These are phyloP conservation scores for Callimorpha dominula DNA, from an alignment of 2,888 invertebrate species.

Conservation along the genomic window DNA sequence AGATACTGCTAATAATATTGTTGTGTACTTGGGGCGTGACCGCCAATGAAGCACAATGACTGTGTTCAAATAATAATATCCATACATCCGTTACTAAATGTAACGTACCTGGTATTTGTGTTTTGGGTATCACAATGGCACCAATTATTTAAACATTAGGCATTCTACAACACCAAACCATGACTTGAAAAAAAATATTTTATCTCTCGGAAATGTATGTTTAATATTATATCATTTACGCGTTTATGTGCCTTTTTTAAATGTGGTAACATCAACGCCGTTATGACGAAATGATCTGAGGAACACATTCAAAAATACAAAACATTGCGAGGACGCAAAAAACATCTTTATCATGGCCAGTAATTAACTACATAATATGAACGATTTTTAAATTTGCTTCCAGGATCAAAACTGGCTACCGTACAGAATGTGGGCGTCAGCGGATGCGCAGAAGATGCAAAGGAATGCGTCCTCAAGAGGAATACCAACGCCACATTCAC, in stretches of 20 bases:
- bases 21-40: not conserved
- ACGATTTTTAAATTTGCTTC: conserved; percentile 38
- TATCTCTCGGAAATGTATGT: too few relatives aligned
- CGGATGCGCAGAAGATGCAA: conserved; percentile 86
- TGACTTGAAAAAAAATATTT: too few relatives aligned
- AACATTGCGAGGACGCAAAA: too few relatives aligned
- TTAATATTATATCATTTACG: too few relatives aligned
- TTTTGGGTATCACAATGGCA: not conserved
- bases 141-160: not conserved
- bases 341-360: not conserved
- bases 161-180: not conserved
- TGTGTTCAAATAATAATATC: not conserved
- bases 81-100: conserved; percentile 10
- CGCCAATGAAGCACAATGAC: conserved; percentile 1
- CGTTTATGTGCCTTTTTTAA: too few relatives aligned
- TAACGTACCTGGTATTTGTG: not conserved
- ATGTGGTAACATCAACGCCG: too few relatives aligned
- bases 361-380: not conserved
- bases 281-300: too few relatives aligned
- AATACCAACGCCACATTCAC: conserved; percentile 88
- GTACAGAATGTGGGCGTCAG: conserved; percentile 86
- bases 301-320: too few relatives aligned
- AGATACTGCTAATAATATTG: not conserved
- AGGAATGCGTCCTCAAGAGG: conserved; percentile 88
- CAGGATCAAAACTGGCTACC: conserved; percentile 88